Evolutionary conservation across 2,888 invertebrate species (phyloP), one percentile per base, ranked within the genome.

Genomic region (Diabrotica balteata): DNA sequence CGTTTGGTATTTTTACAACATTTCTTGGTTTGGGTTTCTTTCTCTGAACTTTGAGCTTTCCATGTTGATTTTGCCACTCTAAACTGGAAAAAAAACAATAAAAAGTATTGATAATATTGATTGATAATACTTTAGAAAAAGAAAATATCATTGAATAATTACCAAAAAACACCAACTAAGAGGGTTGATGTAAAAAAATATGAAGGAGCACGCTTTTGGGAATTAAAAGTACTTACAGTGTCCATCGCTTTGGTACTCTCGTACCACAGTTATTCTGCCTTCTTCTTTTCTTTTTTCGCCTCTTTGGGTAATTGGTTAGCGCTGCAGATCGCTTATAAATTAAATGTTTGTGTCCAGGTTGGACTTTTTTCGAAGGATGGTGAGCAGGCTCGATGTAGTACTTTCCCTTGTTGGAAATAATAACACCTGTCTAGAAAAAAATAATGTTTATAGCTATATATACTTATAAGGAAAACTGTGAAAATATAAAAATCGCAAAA

Each of bases 331-430:
- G 86, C 81, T 88, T 90, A 78, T 88, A 92, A 67, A 92, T 86
- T 55, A 91, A 86, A 80, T 92, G 91, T 66, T 89, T 88, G 81
- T 91, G 89, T 1, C 86, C 87, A n/a, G 83, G 81, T 53, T 76
- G 75, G 7, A 72, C 63, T 43, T 60, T 72, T 72, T 80, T 75
- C 82, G 83, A 69, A 71, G 86, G 83, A 81, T 88, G 86, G 77
- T 88, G 87, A 46, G 89, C 88, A 49, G 92, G 92, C 82, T 92
- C 92, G 72, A 92, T 89, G 85, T 89, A 91, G 83, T 89, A 92
- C 81, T 90, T 91, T 70, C 88, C 90, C 70, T 87, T 85, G 74
- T 88, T 87, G 17, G 90, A 90, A 78, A 88, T 86, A 70, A 92
- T 87, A 78, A 90, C 86, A 32, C 92, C 92, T 75, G 89, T 88